Base-by-base conservation (phyloP, 2,888 invertebrate genomes). In the Calameuta pallipes region DNA sequence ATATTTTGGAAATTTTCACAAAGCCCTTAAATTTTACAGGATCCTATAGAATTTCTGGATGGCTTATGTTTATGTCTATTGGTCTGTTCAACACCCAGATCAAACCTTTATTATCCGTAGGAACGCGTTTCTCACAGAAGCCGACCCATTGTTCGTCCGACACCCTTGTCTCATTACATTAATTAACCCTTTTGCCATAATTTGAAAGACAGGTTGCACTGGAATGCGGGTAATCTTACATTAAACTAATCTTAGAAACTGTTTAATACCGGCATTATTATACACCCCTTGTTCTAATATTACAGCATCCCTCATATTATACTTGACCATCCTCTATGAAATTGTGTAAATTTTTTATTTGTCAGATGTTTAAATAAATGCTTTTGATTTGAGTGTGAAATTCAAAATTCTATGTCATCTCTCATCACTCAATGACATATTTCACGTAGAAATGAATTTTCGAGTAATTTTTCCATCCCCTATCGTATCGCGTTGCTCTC, bases 151-250 rank as follows among this genome's bases (percentile, higher is more conserved):
- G 78, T 78, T 69, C 41, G 33, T 37, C 35, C 41, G 71, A 56
- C 78, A 69, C 36, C 78, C 75, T 70, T 75, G 69, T 75, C 78
- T 74, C 68, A 75, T 78, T 78, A 78, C 23, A 56, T 56, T 78
- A 78, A 78, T 78, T 75, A 78, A 74, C 78, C 75, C 75, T 78
- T 78, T 37, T 71, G 71, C 35, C 37, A n/a, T 31, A n/a, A 41
- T 70, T 75, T 70, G 70, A 33, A 70, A 75, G 70, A 78, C 78
- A 78, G 78, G 78, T 41, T 78, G 41, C 35, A 69, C 23, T 35
- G 56, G 56, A 56, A 56, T 56, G 56, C 56, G 56, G 56, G 56
- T 56, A 56, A 56, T 56, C 56, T 56, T 56, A 9, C 56, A 23
- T 23, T 56, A 23, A 23, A 56, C 56, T 56, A 23, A 56, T 56